These are phyloP conservation scores for Brenthis ino DNA, from an alignment of 2,888 invertebrate genomes.

Conservation along the genomic window DNA sequence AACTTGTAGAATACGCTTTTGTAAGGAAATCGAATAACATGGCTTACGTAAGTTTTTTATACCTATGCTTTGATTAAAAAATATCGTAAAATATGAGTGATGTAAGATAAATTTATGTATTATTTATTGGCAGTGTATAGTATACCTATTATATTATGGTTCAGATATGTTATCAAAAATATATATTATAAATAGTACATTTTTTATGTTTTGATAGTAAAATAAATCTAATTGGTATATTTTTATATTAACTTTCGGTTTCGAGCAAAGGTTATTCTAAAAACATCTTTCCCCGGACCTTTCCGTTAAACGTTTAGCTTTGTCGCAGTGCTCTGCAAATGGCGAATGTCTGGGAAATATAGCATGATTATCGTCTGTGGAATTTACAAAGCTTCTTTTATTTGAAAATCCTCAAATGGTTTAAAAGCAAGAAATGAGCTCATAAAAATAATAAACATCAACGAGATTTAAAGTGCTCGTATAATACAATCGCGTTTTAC, in stretches of 20 bases:
- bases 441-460: conserved; percentile 33
- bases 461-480: conserved; percentile 22
- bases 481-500: conserved; percentile 18
- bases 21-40: conserved; percentile 39
- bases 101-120: too few relatives aligned
- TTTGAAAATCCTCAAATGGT: conserved; percentile 31
- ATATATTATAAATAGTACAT: too few relatives aligned
- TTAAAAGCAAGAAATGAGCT: conserved; percentile 31
- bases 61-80: neutral
- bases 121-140: too few relatives aligned
- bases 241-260: conserved; percentile 23
- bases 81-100: too few relatives aligned
- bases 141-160: too few relatives aligned
- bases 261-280: conserved; percentile 30
- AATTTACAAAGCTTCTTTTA: conserved; percentile 34
- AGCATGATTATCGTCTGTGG: conserved; percentile 38
- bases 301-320: conserved; percentile 39
- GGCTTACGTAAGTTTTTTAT: conserved; percentile 15
- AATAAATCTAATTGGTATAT: conserved; percentile 8
- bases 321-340: conserved; percentile 41
- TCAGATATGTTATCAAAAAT: too few relatives aligned
- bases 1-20: conserved; percentile 40
- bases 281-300: conserved; percentile 31
- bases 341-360: conserved; percentile 38
- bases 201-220: too few relatives aligned